Evolutionary conservation across 30 jellyfish, hydroid and myxozoan genomes (phyloP).

Genomic region (Turritopsis dohrnii): DNA sequence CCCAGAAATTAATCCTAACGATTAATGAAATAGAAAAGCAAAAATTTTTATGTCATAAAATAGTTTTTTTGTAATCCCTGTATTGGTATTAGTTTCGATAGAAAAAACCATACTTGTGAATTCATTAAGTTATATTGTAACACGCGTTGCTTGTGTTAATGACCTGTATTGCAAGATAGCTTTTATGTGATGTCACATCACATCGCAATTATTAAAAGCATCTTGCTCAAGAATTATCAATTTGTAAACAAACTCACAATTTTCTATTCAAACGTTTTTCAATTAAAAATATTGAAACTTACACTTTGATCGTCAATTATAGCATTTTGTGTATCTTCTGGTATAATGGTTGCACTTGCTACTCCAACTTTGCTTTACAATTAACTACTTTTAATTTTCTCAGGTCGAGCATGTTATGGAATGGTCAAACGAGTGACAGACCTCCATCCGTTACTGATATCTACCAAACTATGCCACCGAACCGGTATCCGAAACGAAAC

Average conservation of each 20-base stretch:
- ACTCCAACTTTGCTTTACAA: background rate
- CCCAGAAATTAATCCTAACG: background rate
- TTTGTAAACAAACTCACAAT: too few species aligned
- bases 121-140: background rate
- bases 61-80: background rate
- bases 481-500: conserved; percentile 11
- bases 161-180: background rate
- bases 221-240: background rate
- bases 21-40: background rate
- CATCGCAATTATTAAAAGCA: background rate
- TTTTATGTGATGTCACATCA: background rate
- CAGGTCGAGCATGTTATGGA: conserved; percentile 28
- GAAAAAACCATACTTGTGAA: background rate
- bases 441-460: conserved; percentile 17
- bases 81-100: background rate
- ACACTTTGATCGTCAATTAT: background rate
- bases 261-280: too few species aligned
- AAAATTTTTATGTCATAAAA: too few species aligned
- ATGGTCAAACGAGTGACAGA: conserved; percentile 16
- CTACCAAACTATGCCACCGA: conserved; percentile 22
- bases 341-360: too few species aligned
- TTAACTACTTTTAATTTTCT: background rate
- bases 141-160: background rate
- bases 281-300: background rate
- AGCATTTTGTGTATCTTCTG: too few species aligned